Conservation (phyloP, 1,140 invertebrate species). For the Nasonia vitripennis region DNA sequence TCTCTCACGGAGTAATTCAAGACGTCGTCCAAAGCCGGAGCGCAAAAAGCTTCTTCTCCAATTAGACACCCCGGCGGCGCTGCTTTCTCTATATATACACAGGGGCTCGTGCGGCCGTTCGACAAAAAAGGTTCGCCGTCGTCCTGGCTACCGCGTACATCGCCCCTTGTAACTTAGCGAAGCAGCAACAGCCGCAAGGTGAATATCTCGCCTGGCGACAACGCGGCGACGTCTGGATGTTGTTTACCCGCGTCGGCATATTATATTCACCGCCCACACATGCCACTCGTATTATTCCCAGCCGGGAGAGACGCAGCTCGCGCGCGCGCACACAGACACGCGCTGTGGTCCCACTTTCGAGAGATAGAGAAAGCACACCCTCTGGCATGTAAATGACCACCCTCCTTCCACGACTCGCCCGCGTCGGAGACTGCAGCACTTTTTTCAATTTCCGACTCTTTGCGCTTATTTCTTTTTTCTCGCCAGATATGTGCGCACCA, state of each 20-base stretch:
- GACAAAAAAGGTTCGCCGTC: not conserved
- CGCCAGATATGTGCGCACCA: not conserved
- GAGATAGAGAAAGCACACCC: not conserved
- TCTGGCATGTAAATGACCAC: slow-evolving; percentile 54
- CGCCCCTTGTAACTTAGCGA: not conserved
- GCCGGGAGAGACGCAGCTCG: too few relatives aligned
- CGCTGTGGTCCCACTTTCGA: not conserved
- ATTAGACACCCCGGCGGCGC: too few relatives aligned
- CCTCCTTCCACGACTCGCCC: slow-evolving; percentile 25
- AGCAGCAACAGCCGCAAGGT: not conserved
- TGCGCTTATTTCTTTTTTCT: not conserved
- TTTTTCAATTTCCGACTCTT: slow-evolving; percentile 11
- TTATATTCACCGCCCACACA: not conserved
- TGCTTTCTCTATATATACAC: not conserved
- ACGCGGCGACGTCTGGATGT: slow-evolving; percentile 6
- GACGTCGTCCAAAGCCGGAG: not conserved
- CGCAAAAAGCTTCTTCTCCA: not conserved
- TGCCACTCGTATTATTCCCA: not conserved
- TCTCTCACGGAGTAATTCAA: not conserved
- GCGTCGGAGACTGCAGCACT: not conserved
- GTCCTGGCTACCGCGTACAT: not conserved
- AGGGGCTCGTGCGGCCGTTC: not conserved
- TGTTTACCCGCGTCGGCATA: slow-evolving; percentile 18
- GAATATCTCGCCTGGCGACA: not conserved
- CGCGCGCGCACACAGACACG: not conserved